Conservation (phyloP, 2,888 invertebrate genomes). For the Lasioglossum malachurum region DNA sequence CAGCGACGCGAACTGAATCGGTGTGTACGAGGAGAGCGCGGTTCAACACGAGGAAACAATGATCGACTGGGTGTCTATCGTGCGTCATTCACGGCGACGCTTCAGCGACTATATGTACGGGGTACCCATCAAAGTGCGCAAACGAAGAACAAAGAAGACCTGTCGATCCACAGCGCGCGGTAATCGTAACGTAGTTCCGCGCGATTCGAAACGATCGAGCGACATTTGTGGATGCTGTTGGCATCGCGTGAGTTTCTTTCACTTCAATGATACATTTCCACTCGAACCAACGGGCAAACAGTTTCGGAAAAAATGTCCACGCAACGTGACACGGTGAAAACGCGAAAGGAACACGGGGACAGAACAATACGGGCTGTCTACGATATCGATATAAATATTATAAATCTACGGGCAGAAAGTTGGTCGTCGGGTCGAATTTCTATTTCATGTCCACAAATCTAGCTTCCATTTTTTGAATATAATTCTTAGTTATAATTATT, state of each 20-base stretch:
- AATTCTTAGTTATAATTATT: background rate
- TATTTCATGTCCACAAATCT: background rate
- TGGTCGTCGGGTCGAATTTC: background rate
- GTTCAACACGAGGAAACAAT: slow-evolving; percentile 81
- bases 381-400: background rate
- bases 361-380: background rate
- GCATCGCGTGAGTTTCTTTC: slow-evolving; percentile 74
- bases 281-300: background rate
- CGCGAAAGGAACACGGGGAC: background rate
- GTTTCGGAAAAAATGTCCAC: slow-evolving; percentile 15
- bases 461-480: background rate
- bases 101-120: slow-evolving; percentile 90
- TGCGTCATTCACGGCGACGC: slow-evolving; percentile 89
- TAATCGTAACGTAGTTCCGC: slow-evolving; percentile 41
- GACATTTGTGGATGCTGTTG: slow-evolving; percentile 73
- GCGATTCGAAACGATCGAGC: slow-evolving; percentile 24
- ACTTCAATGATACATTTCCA: background rate
- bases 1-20: background rate
- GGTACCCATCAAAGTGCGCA: slow-evolving; percentile 88
- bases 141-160: slow-evolving; percentile 85
- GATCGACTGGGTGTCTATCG: slow-evolving; percentile 93
- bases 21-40: slow-evolving; percentile 6
- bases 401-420: background rate
- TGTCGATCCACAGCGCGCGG: slow-evolving; percentile 21
- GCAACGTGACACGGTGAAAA: background rate